Conservation (phyloP, 2,113 vertebrate genomes). For the Lichenostomus cassidix region DNA sequence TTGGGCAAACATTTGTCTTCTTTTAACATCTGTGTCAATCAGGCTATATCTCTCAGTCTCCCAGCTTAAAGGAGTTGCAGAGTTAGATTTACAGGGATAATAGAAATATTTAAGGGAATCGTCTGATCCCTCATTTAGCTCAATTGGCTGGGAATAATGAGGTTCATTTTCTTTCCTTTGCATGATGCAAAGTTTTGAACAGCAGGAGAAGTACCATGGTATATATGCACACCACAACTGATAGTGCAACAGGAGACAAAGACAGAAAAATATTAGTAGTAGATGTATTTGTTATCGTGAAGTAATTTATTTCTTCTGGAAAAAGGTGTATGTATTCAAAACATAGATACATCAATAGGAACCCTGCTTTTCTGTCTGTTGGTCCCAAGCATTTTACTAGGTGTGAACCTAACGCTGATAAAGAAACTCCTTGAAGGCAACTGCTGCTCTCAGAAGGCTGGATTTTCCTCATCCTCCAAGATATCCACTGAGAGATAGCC, state of each 20-base stretch:
- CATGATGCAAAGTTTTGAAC: not conserved
- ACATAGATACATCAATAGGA: accelerated
- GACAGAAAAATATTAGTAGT: not conserved
- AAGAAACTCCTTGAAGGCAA: not conserved
- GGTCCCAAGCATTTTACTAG: not conserved
- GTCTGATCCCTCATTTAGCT: not conserved
- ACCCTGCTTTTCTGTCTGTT: not conserved
- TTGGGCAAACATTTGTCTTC: not conserved
- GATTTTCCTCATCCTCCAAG: not conserved
- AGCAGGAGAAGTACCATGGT: not conserved
- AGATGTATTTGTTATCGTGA: not conserved
- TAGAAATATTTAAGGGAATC: not conserved
- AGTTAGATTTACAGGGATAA: not conserved
- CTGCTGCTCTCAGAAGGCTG: not conserved
- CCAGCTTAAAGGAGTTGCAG: not conserved
- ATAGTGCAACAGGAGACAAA: not conserved
- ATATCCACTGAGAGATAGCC: not conserved
- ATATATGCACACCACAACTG: not conserved
- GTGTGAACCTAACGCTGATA: not conserved
- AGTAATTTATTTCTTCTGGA: not conserved
- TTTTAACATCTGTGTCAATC: not conserved
- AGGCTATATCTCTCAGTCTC: not conserved
- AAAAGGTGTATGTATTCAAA: not conserved
- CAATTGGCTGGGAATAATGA: not conserved
- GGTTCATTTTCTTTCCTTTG: not conserved